These are phyloP conservation scores for Aphaenogaster rudis DNA, from an alignment of 1,140 invertebrate genomes.

Conservation along the genomic window DNA sequence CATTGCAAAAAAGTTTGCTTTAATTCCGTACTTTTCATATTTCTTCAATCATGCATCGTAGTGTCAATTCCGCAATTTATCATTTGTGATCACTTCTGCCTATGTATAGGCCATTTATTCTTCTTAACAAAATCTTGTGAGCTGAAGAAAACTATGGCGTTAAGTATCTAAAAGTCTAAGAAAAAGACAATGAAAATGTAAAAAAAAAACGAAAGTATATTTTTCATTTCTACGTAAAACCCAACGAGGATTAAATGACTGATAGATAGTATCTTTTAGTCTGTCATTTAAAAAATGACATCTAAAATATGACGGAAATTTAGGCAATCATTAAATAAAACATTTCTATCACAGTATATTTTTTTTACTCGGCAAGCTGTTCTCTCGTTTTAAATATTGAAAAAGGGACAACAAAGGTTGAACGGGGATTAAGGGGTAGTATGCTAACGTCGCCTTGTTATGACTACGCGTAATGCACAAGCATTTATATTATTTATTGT, in stretches of 20 bases:
- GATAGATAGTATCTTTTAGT: not conserved
- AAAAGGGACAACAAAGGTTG: slow-evolving; percentile 43
- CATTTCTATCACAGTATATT: slow-evolving; percentile 67
- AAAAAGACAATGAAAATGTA: not conserved
- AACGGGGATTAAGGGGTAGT: slow-evolving; percentile 60
- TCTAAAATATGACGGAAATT: not conserved
- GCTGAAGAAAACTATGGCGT: not conserved
- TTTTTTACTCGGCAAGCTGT: slow-evolving; percentile 61
- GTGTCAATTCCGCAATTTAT: not conserved
- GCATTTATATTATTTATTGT: slow-evolving; percentile 71
- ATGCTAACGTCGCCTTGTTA: slow-evolving; percentile 57
- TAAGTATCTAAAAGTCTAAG: not conserved
- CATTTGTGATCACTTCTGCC: not conserved
- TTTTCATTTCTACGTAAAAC: not conserved
- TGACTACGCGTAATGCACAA: slow-evolving; percentile 61
- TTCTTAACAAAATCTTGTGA: not conserved
- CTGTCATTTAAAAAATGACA: not conserved
- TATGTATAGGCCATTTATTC: not conserved
- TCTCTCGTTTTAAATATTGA: slow-evolving; percentile 56
- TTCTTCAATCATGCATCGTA: not conserved
- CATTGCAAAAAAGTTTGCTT: not conserved
- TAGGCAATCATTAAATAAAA: slow-evolving; percentile 50
- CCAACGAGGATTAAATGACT: not conserved
- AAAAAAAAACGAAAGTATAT: not conserved
- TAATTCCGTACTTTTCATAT: not conserved